phyloP scores from a whole-genome alignment of 2,113 vertebrate species.

The Pelvicachromis taeniatus region DNA sequence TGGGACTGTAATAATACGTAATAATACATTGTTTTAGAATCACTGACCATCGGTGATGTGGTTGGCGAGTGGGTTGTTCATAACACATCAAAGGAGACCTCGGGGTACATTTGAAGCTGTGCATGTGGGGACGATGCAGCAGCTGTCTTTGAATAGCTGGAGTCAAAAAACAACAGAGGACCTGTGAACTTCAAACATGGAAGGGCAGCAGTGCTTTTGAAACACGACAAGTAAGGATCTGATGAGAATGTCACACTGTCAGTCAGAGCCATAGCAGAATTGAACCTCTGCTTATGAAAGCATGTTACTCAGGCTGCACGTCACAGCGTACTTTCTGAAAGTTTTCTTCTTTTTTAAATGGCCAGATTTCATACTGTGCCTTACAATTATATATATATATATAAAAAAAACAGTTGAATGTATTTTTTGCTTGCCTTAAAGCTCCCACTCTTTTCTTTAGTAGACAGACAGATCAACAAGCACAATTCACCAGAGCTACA shows the following conservation, averaged over 20 bases:
- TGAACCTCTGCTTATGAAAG: not conserved
- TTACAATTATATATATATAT: not conserved
- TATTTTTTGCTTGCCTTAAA: not conserved
- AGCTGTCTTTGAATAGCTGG: slow-evolving; percentile 32
- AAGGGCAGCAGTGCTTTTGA: slow-evolving; percentile 32
- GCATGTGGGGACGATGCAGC: not conserved
- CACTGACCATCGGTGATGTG: not conserved
- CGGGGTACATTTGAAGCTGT: slow-evolving; percentile 3
- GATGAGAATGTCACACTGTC: slow-evolving; percentile 48
- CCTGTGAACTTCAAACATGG: slow-evolving; percentile 43
- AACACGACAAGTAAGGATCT: slow-evolving; percentile 22
- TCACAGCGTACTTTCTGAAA: not conserved
- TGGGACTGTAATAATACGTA: not conserved
- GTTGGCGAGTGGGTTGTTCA: not conserved
- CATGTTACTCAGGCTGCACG: not conserved
- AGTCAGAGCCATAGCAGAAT: not conserved
- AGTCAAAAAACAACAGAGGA: slow-evolving; percentile 23
- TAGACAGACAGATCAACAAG: not conserved
- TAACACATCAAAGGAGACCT: slow-evolving; percentile 53
- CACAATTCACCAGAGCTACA: not conserved
- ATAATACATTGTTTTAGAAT: not conserved
- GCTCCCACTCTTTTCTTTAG: not conserved
- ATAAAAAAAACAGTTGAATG: not conserved
- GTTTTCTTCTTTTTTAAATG: not conserved
- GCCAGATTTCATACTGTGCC: not conserved